Conservation (phyloP, 1,140 invertebrate genomes). For the Trichonephila inaurata region DNA sequence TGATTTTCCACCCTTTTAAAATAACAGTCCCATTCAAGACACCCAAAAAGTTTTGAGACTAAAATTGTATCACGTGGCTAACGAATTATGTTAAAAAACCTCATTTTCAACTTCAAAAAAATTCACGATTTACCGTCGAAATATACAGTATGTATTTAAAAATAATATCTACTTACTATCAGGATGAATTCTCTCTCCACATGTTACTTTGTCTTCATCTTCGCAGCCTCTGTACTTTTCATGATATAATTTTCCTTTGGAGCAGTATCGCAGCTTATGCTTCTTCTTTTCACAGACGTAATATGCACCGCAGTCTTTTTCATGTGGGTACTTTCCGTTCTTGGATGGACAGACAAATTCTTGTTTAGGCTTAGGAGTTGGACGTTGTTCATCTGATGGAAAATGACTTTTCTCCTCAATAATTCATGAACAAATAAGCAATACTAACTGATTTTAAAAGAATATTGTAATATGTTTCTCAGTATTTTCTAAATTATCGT, state of each 20-base stretch:
- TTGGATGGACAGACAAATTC: conserved; percentile 62
- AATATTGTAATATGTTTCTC: too few relatives aligned
- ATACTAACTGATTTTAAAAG: too few relatives aligned
- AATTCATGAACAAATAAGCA: too few relatives aligned
- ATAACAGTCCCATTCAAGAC: neutral
- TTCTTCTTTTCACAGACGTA: conserved; percentile 57
- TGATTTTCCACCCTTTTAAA: neutral
- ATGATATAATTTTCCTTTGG: conserved; percentile 46
- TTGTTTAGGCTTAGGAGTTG: conserved; percentile 34
- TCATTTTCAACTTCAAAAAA: neutral
- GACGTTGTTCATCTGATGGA: conserved; percentile 31
- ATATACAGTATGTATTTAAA: neutral
- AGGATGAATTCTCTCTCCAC: conserved; percentile 55
- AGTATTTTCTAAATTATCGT: too few relatives aligned
- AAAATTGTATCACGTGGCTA: neutral
- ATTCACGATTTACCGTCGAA: neutral
- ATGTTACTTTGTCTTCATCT: conserved; percentile 94
- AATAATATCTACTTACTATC: conserved; percentile 39
- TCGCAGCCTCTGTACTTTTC: conserved; percentile 85
- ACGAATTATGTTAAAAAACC: neutral
- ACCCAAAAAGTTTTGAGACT: too few relatives aligned
- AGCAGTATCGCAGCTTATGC: conserved; percentile 33
- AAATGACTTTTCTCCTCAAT: too few relatives aligned
- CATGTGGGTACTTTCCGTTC: conserved; percentile 61
- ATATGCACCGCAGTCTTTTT: conserved; percentile 46